Base-by-base conservation (phyloP, 2,113 vertebrate genomes). In the Nibea albiflora region DNA sequence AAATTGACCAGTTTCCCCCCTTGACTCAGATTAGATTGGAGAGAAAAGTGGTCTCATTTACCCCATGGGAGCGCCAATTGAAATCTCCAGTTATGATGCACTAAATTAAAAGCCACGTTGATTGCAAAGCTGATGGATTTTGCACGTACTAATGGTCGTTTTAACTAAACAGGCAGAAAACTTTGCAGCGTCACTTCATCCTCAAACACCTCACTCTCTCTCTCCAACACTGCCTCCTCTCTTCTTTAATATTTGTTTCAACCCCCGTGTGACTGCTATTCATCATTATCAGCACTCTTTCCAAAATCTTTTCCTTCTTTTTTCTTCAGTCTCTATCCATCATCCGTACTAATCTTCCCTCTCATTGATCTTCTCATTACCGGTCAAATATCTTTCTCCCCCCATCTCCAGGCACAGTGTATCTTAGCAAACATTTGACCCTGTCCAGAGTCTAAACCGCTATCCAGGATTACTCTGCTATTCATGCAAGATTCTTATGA, bases 281-380 rank as follows among this genome's bases (percentile, higher is more conserved):
- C 50, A 89, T 91, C 85, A 87, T 79, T 81, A 88, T 89, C 85
- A 84, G 54, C 73, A 22, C 63, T 76, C 70, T 72, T 67, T 82
- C 73, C 82, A 72, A 85, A 85, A 81, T 52, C 39, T 44, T 85
- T 67, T 53, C n/a, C 56, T 54, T 82, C 56, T 67, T 77, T 81
- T 79, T 73, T 64, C 65, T 44, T 85, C 72, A 42, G 53, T 80
- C 75, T 88, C 80, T 61, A 85, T 90, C 83, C 84, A 71, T 90
- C 91, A 91, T 77, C 53, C 65, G 35, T 89, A 85, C 85, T 84
- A 76, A 92, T 92, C 80, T 83, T 85, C 64, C 24, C 83, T 62
- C 53, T 62, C 71, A 91, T 90, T 89, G 89, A 89, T 92, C 85
- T 85, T 84, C 80, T 88, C 76, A 78, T 88, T 85, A 78, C 71